Conservation (phyloP, 2,113 vertebrate species). For the Triplophysa dalaica region DNA sequence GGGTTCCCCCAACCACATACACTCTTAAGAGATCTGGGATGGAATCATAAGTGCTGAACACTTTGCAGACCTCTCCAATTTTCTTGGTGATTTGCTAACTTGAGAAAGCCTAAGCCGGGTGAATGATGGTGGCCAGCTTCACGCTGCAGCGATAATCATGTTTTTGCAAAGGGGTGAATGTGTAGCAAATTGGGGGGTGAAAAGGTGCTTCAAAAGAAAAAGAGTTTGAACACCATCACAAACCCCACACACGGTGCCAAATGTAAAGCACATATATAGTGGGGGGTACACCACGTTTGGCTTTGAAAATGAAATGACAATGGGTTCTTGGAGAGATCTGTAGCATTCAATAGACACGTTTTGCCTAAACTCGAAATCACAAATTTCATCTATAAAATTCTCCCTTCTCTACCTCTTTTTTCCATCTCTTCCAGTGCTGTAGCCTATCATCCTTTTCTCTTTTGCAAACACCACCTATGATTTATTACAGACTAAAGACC, state of each 20-base stretch:
- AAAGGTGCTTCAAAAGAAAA: slow-evolving; percentile 44
- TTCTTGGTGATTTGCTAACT: slow-evolving; percentile 79
- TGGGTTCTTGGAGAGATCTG: slow-evolving; percentile 41
- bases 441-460: not conserved
- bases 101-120: slow-evolving; percentile 70
- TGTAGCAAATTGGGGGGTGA: slow-evolving; percentile 67
- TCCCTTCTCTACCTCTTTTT: not conserved
- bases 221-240: slow-evolving; percentile 59
- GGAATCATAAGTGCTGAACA: slow-evolving; percentile 69
- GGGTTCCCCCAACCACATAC: slow-evolving; percentile 52
- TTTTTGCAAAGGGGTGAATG: slow-evolving; percentile 74
- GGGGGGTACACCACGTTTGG: slow-evolving; percentile 50
- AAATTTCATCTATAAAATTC: not conserved
- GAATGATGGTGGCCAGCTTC: slow-evolving; percentile 75
- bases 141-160: slow-evolving; percentile 75
- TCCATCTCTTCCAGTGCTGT: not conserved
- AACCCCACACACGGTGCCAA: slow-evolving; percentile 60
- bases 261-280: slow-evolving; percentile 63
- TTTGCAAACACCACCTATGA: not conserved
- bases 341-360: not conserved
- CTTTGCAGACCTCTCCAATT: slow-evolving; percentile 76
- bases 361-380: not conserved
- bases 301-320: slow-evolving; percentile 34
- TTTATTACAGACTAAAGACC: not conserved
- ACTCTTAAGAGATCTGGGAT: slow-evolving; percentile 55